Evolutionary conservation across 2,888 invertebrate genomes (phyloP), one percentile per base, ranked within the genome.

Genomic region (Liodrosophila aerea): DNA sequence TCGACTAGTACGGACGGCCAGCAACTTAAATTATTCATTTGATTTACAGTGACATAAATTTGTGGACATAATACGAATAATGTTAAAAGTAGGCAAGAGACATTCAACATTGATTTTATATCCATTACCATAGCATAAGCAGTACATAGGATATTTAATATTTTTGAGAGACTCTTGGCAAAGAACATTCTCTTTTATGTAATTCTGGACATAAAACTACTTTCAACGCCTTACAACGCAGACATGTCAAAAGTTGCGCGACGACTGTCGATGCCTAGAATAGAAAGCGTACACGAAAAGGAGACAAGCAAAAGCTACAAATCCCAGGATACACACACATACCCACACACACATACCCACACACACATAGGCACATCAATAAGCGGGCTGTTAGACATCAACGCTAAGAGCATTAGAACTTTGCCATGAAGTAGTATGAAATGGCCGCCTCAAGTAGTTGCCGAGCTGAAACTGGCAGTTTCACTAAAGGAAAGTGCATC

Each of bases 161-260:
- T 34, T 5, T 34, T 2, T 11, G 9, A n/a, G n/a, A 60, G 47
- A 62, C 51, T 46, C 30, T 43, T 13, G n/a, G 13, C 13, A 29
- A 39, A 46, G 22, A 15, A 27, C 22, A 33, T 51, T 13, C 13
- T 40, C 18, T 27, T 58, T 49, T 59, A 18, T 13, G 27, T 53
- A 56, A 54, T 49, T 64, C 59, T 72, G 72, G 87, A 87, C 87
- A 87, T 80, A 82, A 80, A 88, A 85, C 87, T 82, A 84, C 87
- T 88, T 78, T 87, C 84, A 87, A 72, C 64, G 61, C 59, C 71
- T 76, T 84, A 80, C 85, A 87, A 74, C 50, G 45, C 66, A 76
- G 82, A 69, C 82, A 84, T 87, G 87, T 87, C 87, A 87, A 81
- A 87, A 88, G 66, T 87, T 87, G 77, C 73, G 76, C 73, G 87